Base-by-base conservation (phyloP, 2,888 invertebrate species). In the Sminthurinus aureus region DNA sequence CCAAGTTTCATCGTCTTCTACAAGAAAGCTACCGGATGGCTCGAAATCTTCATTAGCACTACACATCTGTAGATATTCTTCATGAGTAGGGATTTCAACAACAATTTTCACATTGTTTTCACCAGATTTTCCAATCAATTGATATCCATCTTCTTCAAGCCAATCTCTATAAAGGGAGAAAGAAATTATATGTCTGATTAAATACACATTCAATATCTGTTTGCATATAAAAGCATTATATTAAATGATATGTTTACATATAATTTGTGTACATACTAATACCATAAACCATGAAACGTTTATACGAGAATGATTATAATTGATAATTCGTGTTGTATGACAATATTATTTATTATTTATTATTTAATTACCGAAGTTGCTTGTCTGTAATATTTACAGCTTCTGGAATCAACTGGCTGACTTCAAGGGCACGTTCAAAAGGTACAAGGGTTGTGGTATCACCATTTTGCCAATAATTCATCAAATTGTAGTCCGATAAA, bases 61-160 rank as follows among this genome's bases (percentile, higher is more conserved):
- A 18, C 71, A 71, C 11, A 18, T 20, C 24, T 71, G 20, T 8
- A 20, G 12, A 22, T 71, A 20, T 22, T 71, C 71, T 6, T 71
- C 71, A 22, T 71, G 20, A 9, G 71, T 20, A 20, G 71, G 71
- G 24, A 71, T 71, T 8, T 71, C 9, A 20, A 71, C 13, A 22
- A 71, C 22, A 71, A 71, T 71, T 20, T 22, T 22, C 71, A 20
- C 24, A n/a, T n/a, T n/a, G n/a, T n/a, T n/a, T 20, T 22, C 71
- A 9, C 71, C 71, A 9, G 22, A 12, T 22, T 71, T 71, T 24
- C 71, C 71, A 20, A 20, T 20, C 4, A 71, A 9, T 24, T 71
- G 20, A 22, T 71, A 22, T 22, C 71, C 71, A 71, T 71, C 71
- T 22, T 71, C 71, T 71, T 71, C 22, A 20, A 71, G 20, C 71